Conservation (phyloP, 2,797 vertebrate species). For the Ptychadena robeensis region DNA sequence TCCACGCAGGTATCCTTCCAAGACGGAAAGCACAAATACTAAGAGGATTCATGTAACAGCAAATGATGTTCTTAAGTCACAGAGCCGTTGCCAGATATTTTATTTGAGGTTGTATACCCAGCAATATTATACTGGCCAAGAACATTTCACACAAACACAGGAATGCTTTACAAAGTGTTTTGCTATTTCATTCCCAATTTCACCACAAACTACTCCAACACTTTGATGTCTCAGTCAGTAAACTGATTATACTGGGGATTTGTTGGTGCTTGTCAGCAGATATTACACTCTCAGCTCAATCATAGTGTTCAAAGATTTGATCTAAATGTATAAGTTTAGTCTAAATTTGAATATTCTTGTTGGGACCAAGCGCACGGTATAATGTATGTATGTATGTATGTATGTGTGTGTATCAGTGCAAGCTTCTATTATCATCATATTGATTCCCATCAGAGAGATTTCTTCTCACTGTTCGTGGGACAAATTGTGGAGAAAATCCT, state of each 20-base stretch:
- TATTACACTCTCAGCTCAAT: neutral
- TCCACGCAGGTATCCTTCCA: neutral
- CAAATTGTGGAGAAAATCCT: no score
- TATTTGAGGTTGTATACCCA: neutral
- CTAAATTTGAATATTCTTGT: neutral
- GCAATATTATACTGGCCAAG: neutral
- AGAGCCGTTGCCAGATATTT: neutral
- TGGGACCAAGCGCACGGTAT: neutral
- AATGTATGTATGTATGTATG: neutral
- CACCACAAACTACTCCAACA: neutral
- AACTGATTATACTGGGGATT: neutral
- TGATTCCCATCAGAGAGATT: no score
- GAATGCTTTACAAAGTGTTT: neutral
- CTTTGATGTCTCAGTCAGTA: neutral
- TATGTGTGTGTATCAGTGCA: neutral
- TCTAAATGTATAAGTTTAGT: neutral
- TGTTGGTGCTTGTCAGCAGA: neutral
- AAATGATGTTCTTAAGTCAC: neutral
- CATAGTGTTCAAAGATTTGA: neutral
- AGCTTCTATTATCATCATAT: neutral
- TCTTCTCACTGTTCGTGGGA: no score
- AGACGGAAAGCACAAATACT: neutral
- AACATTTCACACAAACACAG: neutral
- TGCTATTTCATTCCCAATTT: conserved; percentile 1
- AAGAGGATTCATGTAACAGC: neutral